These are phyloP conservation scores for Phrynocephalus vlangalii DNA, from an alignment of 2,797 vertebrate species.

Conservation along the genomic window DNA sequence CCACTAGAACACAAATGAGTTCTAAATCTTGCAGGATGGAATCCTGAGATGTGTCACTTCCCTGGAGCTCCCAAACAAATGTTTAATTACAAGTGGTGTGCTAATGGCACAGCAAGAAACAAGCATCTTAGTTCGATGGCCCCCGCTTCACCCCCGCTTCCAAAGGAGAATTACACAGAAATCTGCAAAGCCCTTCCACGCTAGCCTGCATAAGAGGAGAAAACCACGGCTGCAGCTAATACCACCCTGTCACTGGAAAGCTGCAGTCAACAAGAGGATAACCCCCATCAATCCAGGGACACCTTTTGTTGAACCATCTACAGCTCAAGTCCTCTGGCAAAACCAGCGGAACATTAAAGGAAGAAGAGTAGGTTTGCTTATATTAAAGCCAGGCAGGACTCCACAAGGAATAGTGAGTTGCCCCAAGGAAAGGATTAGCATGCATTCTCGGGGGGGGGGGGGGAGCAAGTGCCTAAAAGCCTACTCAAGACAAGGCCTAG, in stretches of 20 bases:
- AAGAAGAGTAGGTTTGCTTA: accelerated
- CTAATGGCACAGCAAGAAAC: background rate
- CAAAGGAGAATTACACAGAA: background rate
- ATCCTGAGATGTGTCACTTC: background rate
- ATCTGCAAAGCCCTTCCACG: background rate
- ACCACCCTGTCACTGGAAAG: conserved; percentile 15
- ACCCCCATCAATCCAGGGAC: conserved; percentile 3
- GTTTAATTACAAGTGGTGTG: background rate
- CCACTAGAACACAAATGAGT: background rate
- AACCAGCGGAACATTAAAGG: background rate
- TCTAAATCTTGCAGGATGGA: background rate
- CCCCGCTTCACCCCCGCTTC: background rate
- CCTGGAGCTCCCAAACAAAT: background rate
- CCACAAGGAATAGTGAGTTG: conserved; percentile 10
- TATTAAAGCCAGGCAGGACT: background rate
- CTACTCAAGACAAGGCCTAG: conserved; percentile 52
- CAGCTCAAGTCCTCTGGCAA: background rate
- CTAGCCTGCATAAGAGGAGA: background rate
- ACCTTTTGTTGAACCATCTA: conserved; percentile 5
- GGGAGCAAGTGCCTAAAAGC: conserved; percentile 49
- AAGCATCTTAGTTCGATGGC: background rate
- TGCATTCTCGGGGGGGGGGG: conserved; percentile 20
- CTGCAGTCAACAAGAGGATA: conserved; percentile 12
- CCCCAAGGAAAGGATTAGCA: conserved; percentile 47
- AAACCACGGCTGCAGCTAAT: background rate